Base-by-base conservation (phyloP, 1,140 invertebrate genomes). In the Wiebesia pumilae region DNA sequence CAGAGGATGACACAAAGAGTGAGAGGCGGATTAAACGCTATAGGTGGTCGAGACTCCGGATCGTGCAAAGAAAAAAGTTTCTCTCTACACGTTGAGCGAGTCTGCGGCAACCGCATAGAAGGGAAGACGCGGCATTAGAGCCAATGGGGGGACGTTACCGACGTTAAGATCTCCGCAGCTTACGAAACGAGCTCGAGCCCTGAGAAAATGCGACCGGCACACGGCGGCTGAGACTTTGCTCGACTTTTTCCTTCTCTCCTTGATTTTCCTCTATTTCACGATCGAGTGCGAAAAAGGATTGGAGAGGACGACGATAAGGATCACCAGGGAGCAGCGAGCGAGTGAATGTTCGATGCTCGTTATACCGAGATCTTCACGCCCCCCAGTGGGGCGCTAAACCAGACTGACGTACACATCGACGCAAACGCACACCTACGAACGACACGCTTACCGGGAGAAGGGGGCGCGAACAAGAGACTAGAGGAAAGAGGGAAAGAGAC, bases 331-430 rank as follows among this genome's bases (percentile, higher is more conserved):
- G n/a, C 43, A 30, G n/a, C 67, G 54, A 65, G 33, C 79, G 81
- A 71, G 62, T 58, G 81, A 83, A 83, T 77, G 82, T 83, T 83
- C 82, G 51, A 83, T 77, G 82, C 82, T 83, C 71, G 71, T 77
- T 83, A 83, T 27, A 62, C 81, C 35, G 43, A 43, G 54, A 38
- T 35, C 33, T 65, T 58, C 65, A 38, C 79, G 79, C n/a, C 62
- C 62, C 58, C 47, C 62, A 47, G 21, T 7, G 54, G 51, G 33
- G 33, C 19, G 30, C 30, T 2, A n/a, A 19, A 24, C 3, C 12
- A 16, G 2, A 54, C 19, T 16, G 51, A 2, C 12, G 16, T 16
- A 2, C 51, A 54, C 19, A 54, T 12, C 7, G 51, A 16, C 9
- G 51, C 51, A 19, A 9, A 54, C 10, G 19, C 19, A 19, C 16